Evolutionary conservation across 1,140 invertebrate genomes (phyloP).

Genomic region (Zophobas atratus): DNA sequence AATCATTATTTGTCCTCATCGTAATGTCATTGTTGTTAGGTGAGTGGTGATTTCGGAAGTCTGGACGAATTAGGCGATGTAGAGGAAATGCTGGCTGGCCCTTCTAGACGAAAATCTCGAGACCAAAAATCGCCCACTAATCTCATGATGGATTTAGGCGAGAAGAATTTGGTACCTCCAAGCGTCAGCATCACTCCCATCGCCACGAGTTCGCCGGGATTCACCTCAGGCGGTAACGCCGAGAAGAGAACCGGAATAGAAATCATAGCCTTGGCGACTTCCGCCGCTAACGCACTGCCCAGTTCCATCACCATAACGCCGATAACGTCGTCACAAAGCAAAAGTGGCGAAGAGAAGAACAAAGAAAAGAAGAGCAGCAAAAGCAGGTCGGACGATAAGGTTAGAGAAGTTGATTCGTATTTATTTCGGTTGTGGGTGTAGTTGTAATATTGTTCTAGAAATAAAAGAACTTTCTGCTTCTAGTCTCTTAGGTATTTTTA

Average conservation of each 20-base stretch:
- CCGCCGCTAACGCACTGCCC: constrained; percentile 75
- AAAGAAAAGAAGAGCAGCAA: constrained; percentile 78
- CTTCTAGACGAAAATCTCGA: constrained; percentile 68
- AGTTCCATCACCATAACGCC: constrained; percentile 90
- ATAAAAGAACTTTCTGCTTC: no score
- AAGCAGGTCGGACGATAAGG: constrained; percentile 73
- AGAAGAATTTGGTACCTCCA: constrained; percentile 77
- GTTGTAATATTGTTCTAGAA: no score
- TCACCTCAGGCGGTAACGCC: constrained; percentile 65
- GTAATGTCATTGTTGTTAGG: constrained; percentile 10
- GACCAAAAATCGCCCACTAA: constrained; percentile 63
- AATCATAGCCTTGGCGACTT: constrained; percentile 82
- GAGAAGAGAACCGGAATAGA: constrained; percentile 82
- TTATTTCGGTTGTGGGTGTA: neutral
- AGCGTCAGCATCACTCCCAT: constrained; percentile 88
- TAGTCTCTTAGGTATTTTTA: no score
- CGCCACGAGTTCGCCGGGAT: constrained; percentile 69
- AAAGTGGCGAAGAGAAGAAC: constrained; percentile 72
- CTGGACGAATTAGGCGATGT: constrained; percentile 71
- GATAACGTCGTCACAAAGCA: constrained; percentile 75
- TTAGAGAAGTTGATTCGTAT: neutral
- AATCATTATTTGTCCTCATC: no score
- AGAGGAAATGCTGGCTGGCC: constrained; percentile 71
- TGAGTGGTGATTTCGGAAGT: constrained; percentile 74
- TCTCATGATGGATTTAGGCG: constrained; percentile 70